Conservation (phyloP, 2,888 invertebrate species). For the Caenorhabditis sulstoni region DNA sequence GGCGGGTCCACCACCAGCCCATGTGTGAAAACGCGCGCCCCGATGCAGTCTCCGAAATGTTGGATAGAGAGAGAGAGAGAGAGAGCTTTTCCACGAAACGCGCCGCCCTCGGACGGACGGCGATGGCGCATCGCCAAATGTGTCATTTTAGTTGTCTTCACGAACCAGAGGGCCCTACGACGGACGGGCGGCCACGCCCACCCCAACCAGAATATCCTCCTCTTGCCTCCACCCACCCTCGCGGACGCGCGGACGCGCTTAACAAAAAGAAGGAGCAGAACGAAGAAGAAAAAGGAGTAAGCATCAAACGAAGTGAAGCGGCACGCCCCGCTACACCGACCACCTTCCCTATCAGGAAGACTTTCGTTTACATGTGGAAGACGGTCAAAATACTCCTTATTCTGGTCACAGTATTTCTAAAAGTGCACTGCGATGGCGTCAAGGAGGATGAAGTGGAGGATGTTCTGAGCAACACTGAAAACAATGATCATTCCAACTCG, state of each 20-base stretch:
- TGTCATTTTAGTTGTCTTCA: slow-evolving; percentile 64
- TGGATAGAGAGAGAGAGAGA: no score
- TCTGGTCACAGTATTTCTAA: slow-evolving; percentile 48
- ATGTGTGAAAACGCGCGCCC: slow-evolving; percentile 42
- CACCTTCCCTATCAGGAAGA: slow-evolving; percentile 46
- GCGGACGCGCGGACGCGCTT: slow-evolving; percentile 56
- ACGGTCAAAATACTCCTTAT: slow-evolving; percentile 45
- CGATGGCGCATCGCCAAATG: slow-evolving; percentile 60
- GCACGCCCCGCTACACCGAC: slow-evolving; percentile 33
- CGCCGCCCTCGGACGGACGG: slow-evolving; percentile 53
- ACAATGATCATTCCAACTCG: slow-evolving; percentile 34
- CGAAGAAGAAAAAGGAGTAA: slow-evolving; percentile 31
- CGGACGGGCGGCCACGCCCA: slow-evolving; percentile 62
- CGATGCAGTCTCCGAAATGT: slow-evolving; percentile 5
- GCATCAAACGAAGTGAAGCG: slow-evolving; percentile 50
- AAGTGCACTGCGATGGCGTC: slow-evolving; percentile 42
- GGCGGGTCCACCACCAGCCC: slow-evolving; percentile 17
- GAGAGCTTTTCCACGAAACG: slow-evolving; percentile 6
- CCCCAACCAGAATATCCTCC: slow-evolving; percentile 60
- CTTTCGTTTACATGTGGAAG: slow-evolving; percentile 45
- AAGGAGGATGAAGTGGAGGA: slow-evolving; percentile 43
- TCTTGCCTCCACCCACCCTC: slow-evolving; percentile 54
- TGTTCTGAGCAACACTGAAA: slow-evolving; percentile 26
- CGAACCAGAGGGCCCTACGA: slow-evolving; percentile 57
- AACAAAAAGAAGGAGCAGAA: slow-evolving; percentile 56